Percentiles rank a stretch among this genome's conserved stretches.
Conservation (phyloP, 2,797 vertebrate species). For the Luscinia megarhynchos region DNA sequence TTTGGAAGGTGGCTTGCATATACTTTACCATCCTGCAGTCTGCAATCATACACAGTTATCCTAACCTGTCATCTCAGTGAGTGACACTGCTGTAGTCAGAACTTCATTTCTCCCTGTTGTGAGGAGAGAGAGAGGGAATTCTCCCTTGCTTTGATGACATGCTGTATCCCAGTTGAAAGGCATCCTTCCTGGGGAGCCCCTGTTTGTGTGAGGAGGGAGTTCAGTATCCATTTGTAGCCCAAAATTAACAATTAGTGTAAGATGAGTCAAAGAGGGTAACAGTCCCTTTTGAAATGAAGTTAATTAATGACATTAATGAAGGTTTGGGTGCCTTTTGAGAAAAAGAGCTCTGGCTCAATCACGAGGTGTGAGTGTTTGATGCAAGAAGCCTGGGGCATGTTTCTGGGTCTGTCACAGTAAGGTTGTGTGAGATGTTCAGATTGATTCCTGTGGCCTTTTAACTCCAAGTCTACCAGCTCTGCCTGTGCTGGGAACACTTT, state of each 20-base stretch:
- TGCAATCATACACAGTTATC: slow-evolving; percentile 26
- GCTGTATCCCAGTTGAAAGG: slow-evolving; percentile 12
- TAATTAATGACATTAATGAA: slow-evolving; percentile 45
- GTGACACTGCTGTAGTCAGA: slow-evolving; percentile 27
- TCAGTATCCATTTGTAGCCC: background rate
- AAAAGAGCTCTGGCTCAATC: background rate
- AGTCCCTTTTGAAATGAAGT: background rate
- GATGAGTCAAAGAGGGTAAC: background rate
- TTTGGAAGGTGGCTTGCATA: slow-evolving; percentile 27
- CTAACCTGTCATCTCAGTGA: slow-evolving; percentile 50
- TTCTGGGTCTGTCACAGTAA: background rate
- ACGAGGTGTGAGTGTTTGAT: slow-evolving; percentile 24
- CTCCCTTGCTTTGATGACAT: slow-evolving; percentile 19
- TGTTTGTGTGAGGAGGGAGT: background rate
- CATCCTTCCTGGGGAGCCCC: background rate
- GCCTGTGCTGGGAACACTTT: background rate
- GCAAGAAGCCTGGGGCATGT: background rate
- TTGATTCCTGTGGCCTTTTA: slow-evolving; percentile 6
- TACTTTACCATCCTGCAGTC: slow-evolving; percentile 2
- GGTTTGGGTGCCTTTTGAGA: slow-evolving; percentile 16
- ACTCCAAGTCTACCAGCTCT: background rate
- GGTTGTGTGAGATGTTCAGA: background rate
- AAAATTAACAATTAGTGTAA: slow-evolving; percentile 11
- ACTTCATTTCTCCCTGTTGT: background rate
- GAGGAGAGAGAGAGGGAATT: background rate